A percentile compares a stretch with the other conserved stretches of the same genome.
phyloP scores from a whole-genome alignment of 2,888 invertebrate genomes.

The Amiota communis region DNA sequence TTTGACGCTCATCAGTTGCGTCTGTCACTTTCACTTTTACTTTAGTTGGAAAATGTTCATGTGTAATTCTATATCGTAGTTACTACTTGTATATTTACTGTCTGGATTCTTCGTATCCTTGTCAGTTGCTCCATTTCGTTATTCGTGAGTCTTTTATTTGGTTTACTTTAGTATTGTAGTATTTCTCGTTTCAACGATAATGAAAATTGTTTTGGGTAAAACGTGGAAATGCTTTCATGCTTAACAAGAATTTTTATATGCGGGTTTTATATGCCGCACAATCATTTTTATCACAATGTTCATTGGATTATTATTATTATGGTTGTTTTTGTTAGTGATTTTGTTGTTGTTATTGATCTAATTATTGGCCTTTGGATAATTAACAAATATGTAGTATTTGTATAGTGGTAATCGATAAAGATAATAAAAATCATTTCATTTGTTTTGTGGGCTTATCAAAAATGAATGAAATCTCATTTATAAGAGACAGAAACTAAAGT shows the following conservation, averaged over 20 bases:
- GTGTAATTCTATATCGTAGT: neutral
- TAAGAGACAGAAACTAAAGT: no score
- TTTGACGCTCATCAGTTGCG: constrained; percentile 17
- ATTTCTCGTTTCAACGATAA: constrained; percentile 6
- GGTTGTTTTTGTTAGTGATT: neutral
- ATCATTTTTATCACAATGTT: neutral
- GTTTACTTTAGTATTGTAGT: neutral
- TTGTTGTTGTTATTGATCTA: neutral
- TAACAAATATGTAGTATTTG: neutral
- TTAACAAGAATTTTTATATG: constrained; percentile 1
- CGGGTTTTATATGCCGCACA: neutral
- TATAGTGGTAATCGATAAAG: neutral
- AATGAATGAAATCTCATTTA: neutral
- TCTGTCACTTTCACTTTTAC: neutral
- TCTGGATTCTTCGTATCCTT: neutral
- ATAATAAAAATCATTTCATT: neutral
- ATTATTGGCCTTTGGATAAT: neutral
- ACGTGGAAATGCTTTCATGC: constrained; percentile 21
- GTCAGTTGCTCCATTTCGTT: neutral
- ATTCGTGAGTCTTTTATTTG: neutral
- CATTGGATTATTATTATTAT: neutral
- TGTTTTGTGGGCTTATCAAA: neutral
- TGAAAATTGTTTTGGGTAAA: constrained; percentile 7
- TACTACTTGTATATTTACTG: neutral
- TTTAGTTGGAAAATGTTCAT: neutral